Base-by-base conservation (phyloP, 2,113 vertebrate species). In the Pedionomus torquatus region DNA sequence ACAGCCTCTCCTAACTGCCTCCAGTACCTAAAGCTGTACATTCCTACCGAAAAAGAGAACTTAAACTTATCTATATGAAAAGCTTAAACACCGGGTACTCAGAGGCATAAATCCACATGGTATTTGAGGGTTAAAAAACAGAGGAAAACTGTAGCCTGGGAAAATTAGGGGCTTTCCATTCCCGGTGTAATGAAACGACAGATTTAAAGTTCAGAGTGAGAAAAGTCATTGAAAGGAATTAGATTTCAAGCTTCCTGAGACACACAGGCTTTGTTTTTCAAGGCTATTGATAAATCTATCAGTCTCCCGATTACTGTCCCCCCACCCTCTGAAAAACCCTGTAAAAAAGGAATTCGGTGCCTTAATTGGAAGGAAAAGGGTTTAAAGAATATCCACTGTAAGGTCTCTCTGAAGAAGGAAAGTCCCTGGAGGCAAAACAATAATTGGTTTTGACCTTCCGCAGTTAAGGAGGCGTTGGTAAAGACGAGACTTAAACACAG, bases 101-200 rank as follows among this genome's bases (percentile, higher is more conserved):
- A 80, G 88, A 91, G 69, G 55, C 64, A 90, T 13, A 89, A 71
- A 94, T 75, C 74, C 74, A 80, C 41, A 39, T 72, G 66, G 80
- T 54, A 70, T 79, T 87, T 86, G 87, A 97, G 96, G 94, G 93
- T 97, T 95, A 89, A 95, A 95, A 94, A 94, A 13, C 55, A 84
- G 79, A 93, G 93, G 94, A 93, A 97, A 96, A 85, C 61, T 90
- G 83, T 37, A 96, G 84, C 95, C 93, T 95, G 97, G 97, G 97
- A 97, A 98, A 98, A 97, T 82, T 79, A 96, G 97, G 98, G 97
- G 93, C 96, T 97, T 97, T 98, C 97, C 97, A 98, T 94, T 91
- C 96, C 95, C 52, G 91, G 87, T 96, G 92, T 48, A 96, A 89
- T 89, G 92, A 90, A 96, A 96, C 1, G 66, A 95, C 96, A 97